Base-by-base conservation (phyloP, 2,888 invertebrate species). In the Drosophila paramelanica region DNA sequence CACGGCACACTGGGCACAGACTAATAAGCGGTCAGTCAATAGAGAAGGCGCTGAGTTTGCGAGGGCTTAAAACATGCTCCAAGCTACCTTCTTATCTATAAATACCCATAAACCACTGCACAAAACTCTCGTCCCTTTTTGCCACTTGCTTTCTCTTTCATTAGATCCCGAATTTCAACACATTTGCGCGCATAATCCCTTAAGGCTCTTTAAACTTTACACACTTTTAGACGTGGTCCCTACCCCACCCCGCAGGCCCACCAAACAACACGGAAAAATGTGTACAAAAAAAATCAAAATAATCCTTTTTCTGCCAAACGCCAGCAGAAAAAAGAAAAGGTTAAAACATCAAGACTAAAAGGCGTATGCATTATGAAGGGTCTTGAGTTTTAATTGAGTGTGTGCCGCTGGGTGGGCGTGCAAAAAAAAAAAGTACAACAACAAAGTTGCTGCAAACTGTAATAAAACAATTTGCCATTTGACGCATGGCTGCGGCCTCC, bases 321-420 rank as follows among this genome's bases (percentile, higher is more conserved):
- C 27, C 27, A 49, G 43, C 47, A 65, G 75, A 71, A 71, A 66
- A 61, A 45, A 52, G 51, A 72, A 86, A 88, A 88, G 83, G 88
- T 88, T 88, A 82, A 70, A 88, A 84, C 81, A 84, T 73, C 71
- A 83, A 71, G 78, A 80, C 86, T 83, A 82, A 83, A 83, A 88
- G 88, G 83, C 88, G 72, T 67, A 74, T 72, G 88, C 83, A 83
- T 88, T 88, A 88, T 88, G 80, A 86, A 79, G 88, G 88, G 80
- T 83, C 89, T 91, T 91, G 81, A 89, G 89, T 90, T 91, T 90
- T 90, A 90, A 90, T 90, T 91, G 90, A 89, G 90, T 90, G 91
- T 90, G 88, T 87, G 72, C 62, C 57, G 53, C n/a, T 52, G 61
- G 41, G 72, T 56, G 69, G 50, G 51, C 5, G 58, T 11, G 3